Evolutionary conservation across 2,888 invertebrate species (phyloP), one percentile per base, ranked within the genome.

Genomic region (Leucoptera coffeella): DNA sequence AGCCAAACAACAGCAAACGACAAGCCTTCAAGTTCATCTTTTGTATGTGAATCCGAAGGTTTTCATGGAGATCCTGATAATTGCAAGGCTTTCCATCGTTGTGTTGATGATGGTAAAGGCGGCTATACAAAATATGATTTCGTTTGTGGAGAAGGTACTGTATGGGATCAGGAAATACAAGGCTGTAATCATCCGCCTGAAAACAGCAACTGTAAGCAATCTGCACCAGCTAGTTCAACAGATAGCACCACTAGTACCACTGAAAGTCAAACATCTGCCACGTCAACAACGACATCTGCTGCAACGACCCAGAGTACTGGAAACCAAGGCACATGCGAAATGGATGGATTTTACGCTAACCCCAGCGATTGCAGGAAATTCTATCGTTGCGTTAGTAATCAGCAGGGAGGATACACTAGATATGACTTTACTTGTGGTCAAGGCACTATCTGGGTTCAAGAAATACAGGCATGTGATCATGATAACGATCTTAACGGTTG

Each of bases 301-400:
- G 28, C 22, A n/a, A n/a, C n/a, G n/a, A n/a, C n/a, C n/a, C n/a
- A n/a, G n/a, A n/a, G n/a, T n/a, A n/a, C n/a, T n/a, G n/a, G n/a
- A n/a, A n/a, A n/a, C n/a, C n/a, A n/a, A 5, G 35, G 32, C 13
- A 28, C 36, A 30, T 84, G 84, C 45, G 53, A 48, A 12, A 51
- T 57, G 35, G 83, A 82, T 47, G 86, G 85, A 30, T 87, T 82
- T 49, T 75, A 78, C 46, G 74, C 77, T 13, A 75, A 86, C 52
- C 61, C 75, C 12, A 57, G 64, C 28, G 74, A 85, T 43, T 87
- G 87, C 39, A 77, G 65, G 27, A 82, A 82, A 43, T 87, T 87
- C 57, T 82, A 83, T 45, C 72, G 86, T 30, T 87, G 87, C 44
- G 77, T 77, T 1, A 47, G 52, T 25, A 60, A 67, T 30, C 73